phyloP scores from a whole-genome alignment of 2,113 vertebrate species.

The Neodon shergylaensis region DNA sequence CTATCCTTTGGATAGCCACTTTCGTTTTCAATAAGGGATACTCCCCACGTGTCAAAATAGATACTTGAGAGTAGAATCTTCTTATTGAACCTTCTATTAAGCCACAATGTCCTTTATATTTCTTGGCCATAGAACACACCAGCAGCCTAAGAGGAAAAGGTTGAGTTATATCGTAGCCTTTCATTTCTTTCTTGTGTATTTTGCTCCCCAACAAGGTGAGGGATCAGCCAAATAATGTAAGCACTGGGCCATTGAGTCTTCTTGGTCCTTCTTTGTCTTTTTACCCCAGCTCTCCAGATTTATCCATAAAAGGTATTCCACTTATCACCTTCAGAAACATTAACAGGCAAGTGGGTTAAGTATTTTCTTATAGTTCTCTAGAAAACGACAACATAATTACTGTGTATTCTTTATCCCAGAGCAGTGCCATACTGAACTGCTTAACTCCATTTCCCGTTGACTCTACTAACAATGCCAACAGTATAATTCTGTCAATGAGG shows the following conservation, averaged over 20 bases:
- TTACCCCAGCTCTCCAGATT: not conserved
- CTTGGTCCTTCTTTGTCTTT: not conserved
- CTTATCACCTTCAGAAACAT: not conserved
- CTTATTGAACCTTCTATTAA: conserved; percentile 40
- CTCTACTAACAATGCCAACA: not conserved
- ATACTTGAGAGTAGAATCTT: not conserved
- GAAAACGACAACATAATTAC: not conserved
- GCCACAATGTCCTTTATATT: not conserved
- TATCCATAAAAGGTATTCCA: not conserved
- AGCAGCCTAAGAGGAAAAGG: not conserved
- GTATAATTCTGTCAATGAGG: not conserved
- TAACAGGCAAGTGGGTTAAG: not conserved
- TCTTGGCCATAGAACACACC: not conserved
- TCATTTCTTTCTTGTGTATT: not conserved
- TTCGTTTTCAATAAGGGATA: not conserved
- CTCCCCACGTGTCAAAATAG: not conserved
- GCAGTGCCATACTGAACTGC: not conserved
- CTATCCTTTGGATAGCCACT: not conserved
- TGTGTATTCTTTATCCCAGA: not conserved
- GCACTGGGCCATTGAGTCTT: not conserved
- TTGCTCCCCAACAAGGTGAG: not conserved
- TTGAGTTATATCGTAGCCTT: not conserved
- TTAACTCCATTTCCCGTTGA: conserved; percentile 1
- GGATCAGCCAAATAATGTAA: not conserved
- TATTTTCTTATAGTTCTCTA: not conserved